phyloP scores from a whole-genome alignment of 2,888 invertebrate genomes.

The Atherix ibis region DNA sequence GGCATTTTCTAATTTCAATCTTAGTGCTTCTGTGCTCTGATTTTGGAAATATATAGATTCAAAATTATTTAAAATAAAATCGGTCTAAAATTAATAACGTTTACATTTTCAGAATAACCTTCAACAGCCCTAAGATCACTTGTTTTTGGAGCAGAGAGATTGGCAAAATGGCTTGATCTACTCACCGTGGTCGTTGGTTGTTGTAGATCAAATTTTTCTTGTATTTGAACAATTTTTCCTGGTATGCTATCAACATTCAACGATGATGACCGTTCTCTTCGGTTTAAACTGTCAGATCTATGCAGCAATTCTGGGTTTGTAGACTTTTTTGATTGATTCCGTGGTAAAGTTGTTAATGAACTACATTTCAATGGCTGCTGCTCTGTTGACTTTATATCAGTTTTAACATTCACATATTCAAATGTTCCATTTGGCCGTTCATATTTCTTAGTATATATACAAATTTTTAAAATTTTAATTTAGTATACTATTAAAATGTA shows the following conservation, averaged over 20 bases:
- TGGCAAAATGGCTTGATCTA: constrained; percentile 20
- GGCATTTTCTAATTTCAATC: constrained; percentile 32
- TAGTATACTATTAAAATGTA: too few species aligned
- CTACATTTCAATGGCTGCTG: not conserved
- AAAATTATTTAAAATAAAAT: too few species aligned
- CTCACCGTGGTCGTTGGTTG: constrained; percentile 23
- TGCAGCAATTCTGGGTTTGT: too few species aligned
- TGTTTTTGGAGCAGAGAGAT: constrained; percentile 15
- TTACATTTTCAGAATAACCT: constrained; percentile 32
- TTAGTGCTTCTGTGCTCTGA: constrained; percentile 32
- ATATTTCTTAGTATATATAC: too few species aligned
- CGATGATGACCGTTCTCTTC: constrained; percentile 8
- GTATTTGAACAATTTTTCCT: not conserved
- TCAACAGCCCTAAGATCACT: constrained; percentile 26
- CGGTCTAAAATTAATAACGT: too few species aligned
- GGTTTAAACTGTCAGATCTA: too few species aligned
- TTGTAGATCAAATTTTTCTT: constrained; percentile 16
- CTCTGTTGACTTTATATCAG: constrained; percentile 6
- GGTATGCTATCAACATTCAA: constrained; percentile 1
- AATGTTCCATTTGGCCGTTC: constrained; percentile 27
- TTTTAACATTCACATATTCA: constrained; percentile 17
- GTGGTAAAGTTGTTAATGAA: constrained; percentile 6
- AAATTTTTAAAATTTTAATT: too few species aligned
- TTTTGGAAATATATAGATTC: constrained; percentile 5
- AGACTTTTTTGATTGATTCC: constrained; percentile 7